Percentiles rank a stretch among this genome's conserved stretches.
phyloP scores from a whole-genome alignment of 2,797 vertebrate genomes.

The Mionectes olivaceus region DNA sequence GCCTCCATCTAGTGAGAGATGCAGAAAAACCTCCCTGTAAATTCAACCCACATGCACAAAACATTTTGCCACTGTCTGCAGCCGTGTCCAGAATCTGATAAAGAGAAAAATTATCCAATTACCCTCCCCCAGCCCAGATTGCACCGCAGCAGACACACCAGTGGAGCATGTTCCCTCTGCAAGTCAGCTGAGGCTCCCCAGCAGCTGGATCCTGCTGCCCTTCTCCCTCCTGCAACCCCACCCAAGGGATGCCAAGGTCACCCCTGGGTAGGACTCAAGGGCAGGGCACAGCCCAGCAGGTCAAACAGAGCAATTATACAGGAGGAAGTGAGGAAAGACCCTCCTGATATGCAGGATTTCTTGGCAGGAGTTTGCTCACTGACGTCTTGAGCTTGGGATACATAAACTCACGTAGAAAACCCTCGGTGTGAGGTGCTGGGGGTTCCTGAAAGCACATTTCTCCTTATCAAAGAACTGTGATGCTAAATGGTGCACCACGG shows the following conservation, averaged over 20 bases:
- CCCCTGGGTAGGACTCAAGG: not conserved
- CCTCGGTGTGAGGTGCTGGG: not conserved
- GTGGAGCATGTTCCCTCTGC: not conserved
- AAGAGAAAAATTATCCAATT: not conserved
- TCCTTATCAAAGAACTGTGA: not conserved
- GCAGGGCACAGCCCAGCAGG: conserved; percentile 42
- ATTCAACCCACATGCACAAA: not conserved
- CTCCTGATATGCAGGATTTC: not conserved
- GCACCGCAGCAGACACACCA: not conserved
- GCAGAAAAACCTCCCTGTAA: not conserved
- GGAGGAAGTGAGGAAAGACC: conserved; percentile 30
- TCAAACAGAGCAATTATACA: not conserved
- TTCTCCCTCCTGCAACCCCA: conserved; percentile 21
- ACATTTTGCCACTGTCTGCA: not conserved
- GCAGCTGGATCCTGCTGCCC: conserved; percentile 21
- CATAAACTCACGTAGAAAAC: fast-evolving
- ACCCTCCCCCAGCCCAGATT: not conserved
- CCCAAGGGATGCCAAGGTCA: conserved; percentile 45
- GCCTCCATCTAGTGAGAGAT: not conserved
- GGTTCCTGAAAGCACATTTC: not conserved
- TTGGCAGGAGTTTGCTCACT: conserved; percentile 34
- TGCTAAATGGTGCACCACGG: not conserved
- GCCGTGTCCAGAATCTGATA: not conserved
- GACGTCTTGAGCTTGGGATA: not conserved
- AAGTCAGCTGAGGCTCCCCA: not conserved